Evolutionary conservation across 2,113 vertebrate species (phyloP).

Genomic region (Xiphorhynchus elegans): DNA sequence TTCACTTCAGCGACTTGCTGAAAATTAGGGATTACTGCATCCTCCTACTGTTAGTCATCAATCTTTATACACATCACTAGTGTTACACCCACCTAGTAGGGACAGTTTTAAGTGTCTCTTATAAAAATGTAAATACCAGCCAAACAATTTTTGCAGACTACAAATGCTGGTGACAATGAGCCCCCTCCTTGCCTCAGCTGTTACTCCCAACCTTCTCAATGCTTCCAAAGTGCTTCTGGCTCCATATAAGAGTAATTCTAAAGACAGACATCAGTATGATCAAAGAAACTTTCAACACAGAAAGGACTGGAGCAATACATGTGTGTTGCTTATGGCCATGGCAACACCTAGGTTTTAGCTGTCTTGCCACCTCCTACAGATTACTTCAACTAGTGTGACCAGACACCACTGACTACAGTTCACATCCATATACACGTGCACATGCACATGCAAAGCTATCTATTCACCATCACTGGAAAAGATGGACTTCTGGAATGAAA

Average conservation of each 20-base stretch:
- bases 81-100: neutral
- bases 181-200: neutral
- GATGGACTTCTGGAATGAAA: neutral
- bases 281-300: neutral
- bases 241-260: neutral
- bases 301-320: neutral
- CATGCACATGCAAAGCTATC: neutral
- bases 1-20: neutral
- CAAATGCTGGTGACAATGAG: neutral
- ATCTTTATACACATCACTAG: neutral
- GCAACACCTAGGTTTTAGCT: neutral
- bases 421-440: neutral
- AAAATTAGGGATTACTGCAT: slow-evolving; percentile 30
- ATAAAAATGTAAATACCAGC: slow-evolving; percentile 31
- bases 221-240: neutral
- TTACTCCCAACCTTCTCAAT: neutral
- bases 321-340: neutral
- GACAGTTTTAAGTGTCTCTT: neutral
- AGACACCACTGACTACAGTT: neutral
- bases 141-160: slow-evolving; percentile 24
- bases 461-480: neutral
- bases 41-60: slow-evolving; percentile 30
- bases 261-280: neutral
- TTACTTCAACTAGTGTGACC: neutral
- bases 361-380: neutral